Evolutionary conservation across 1,140 invertebrate species (phyloP), one percentile per base, ranked within the genome.

Genomic region (Nephila pilipes): DNA sequence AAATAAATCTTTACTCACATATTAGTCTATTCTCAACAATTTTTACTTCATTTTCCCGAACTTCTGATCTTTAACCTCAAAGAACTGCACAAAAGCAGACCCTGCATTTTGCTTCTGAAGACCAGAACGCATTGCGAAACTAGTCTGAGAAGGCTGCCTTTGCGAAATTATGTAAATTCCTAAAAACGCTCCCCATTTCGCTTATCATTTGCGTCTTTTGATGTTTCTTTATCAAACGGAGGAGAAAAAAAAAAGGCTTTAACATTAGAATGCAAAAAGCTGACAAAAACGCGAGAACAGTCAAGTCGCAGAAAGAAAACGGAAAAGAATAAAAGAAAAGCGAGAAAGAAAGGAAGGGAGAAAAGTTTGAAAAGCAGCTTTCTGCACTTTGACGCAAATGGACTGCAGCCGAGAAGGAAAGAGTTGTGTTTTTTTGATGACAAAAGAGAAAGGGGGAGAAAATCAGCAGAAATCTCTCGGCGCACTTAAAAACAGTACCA

Each of bases 351-450:
- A 36, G 8, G 25, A 18, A 32, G 32, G 32, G 22, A 80, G 29
- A 80, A 36, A 10, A 25, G 16, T 22, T 29, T 80, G 25, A 36
- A 32, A 85, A 22, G n/a, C 16, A 16, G 38, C n/a, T 65, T 65
- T 65, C 25, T 65, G n/a, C 63, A 65, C 25, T 65, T n/a, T n/a
- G 63, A n/a, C n/a, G 25, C 22, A 65, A 65, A 65, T 65, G 63
- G 63, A 65, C 63, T 65, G 10, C 60, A 63, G 22, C n/a, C n/a
- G 63, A 25, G 22, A 29, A 25, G 20, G 57, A 60, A 85, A 60
- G 29, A 58, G 57, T 60, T 85, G 83, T 57, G 18, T 29, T 60
- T 75, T 85, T 85, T 85, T 85, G 83, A 85, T 85, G 83, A 85
- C 83, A 85, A 85, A 81, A 60, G 83, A 20, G 22, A 38, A 22